A percentile compares a stretch with the other conserved stretches of the same genome.
Evolutionary conservation across 2,797 vertebrate species (phyloP).

Genomic region (Triplophysa bombifrons): DNA sequence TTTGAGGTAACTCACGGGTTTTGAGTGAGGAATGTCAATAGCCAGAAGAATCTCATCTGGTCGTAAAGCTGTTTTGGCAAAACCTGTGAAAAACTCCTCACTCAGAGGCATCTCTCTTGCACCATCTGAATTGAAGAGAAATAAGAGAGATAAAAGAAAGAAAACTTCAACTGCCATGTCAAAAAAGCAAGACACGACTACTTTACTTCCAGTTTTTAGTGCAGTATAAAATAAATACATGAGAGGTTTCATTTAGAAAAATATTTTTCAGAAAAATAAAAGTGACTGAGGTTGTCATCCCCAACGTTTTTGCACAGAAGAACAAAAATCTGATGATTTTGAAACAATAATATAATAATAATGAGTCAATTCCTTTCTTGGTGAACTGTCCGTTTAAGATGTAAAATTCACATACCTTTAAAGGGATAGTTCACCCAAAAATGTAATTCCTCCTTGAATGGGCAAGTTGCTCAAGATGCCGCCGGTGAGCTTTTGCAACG

Average conservation of each 20-base stretch:
- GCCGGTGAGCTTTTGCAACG: too few relatives aligned
- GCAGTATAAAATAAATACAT: not conserved
- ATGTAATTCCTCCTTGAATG: too few relatives aligned
- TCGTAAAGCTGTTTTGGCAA: conserved; percentile 65
- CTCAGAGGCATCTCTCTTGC: conserved; percentile 66
- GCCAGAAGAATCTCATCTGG: conserved; percentile 78
- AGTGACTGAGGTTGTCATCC: not conserved
- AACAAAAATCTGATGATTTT: not conserved
- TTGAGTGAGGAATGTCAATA: conserved; percentile 74
- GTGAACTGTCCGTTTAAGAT: too few relatives aligned
- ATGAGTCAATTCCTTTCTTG: too few relatives aligned
- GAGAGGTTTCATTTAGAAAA: not conserved
- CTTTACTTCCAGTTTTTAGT: not conserved
- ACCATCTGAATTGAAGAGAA: conserved; percentile 48
- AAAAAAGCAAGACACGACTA: not conserved
- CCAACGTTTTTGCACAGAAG: not conserved
- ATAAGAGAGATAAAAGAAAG: not conserved
- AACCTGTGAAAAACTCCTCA: conserved; percentile 70
- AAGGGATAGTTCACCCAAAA: too few relatives aligned
- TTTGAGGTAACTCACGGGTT: conserved; percentile 64
- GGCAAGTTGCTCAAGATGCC: too few relatives aligned
- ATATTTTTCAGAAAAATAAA: too few relatives aligned
- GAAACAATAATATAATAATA: too few relatives aligned
- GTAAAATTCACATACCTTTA: too few relatives aligned
- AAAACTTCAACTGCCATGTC: not conserved